phyloP scores from a whole-genome alignment of 2,888 invertebrate species.

The Drosophila anceps region DNA sequence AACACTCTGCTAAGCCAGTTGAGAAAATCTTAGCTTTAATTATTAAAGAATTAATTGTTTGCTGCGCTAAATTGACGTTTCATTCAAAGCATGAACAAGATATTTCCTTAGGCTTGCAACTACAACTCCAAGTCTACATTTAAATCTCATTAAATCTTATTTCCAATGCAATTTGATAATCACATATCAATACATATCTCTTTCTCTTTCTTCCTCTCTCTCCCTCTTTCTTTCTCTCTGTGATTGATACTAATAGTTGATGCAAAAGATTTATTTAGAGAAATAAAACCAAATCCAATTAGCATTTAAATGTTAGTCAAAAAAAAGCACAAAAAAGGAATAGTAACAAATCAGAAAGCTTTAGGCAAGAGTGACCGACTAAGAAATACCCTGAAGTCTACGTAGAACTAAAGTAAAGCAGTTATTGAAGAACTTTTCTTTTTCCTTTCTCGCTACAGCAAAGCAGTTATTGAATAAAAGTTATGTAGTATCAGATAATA shows the following conservation, averaged over 20 bases:
- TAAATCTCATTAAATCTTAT: too few relatives aligned
- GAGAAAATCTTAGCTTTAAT: too few relatives aligned
- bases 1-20: too few relatives aligned
- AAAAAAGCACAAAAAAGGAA: not conserved
- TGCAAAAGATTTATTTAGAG: not conserved
- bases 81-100: not conserved
- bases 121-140: not conserved
- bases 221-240: not conserved
- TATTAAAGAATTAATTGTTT: too few relatives aligned
- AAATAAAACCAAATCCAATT: slow-evolving; percentile 16
- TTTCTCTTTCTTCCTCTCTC: not conserved
- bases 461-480: too few relatives aligned
- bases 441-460: too few relatives aligned
- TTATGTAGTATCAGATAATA: too few relatives aligned
- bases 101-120: not conserved
- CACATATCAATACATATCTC: not conserved
- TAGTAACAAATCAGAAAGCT: not conserved
- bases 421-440: too few relatives aligned
- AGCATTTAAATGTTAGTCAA: slow-evolving; percentile 3
- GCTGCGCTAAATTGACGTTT: not conserved
- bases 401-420: not conserved
- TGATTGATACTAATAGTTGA: slow-evolving; percentile 3
- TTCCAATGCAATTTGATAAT: not conserved
- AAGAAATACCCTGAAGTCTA: not conserved
- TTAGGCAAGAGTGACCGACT: not conserved